A percentile compares a stretch with the other conserved stretches of the same genome.
Evolutionary conservation across 2,888 invertebrate species (phyloP).

Genomic region (Metopia argyrocephala): DNA sequence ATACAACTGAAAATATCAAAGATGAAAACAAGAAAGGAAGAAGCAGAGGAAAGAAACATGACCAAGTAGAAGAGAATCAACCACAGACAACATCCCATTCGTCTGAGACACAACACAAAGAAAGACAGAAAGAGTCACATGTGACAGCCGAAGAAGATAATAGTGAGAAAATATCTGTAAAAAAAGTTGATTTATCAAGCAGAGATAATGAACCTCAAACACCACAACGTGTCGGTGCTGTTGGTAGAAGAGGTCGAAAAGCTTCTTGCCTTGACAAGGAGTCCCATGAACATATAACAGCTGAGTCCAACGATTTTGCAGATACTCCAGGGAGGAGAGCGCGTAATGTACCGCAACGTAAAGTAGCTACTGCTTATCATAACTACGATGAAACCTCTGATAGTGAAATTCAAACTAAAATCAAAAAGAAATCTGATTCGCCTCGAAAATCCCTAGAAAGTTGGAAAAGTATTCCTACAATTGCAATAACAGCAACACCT

Average conservation of each 20-base stretch:
- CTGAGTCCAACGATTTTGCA: constrained; percentile 24
- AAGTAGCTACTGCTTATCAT: constrained; percentile 61
- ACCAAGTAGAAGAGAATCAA: constrained; percentile 26
- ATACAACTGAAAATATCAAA: background rate
- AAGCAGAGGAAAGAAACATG: constrained; percentile 17
- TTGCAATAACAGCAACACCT: constrained; percentile 26
- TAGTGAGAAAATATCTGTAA: constrained; percentile 4
- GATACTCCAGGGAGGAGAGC: constrained; percentile 47
- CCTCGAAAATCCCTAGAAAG: constrained; percentile 45
- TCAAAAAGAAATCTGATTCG: constrained; percentile 53
- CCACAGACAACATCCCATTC: background rate
- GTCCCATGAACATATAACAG: constrained; percentile 40
- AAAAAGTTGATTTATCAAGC: background rate
- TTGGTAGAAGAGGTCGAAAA: constrained; percentile 61
- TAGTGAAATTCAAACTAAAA: constrained; percentile 48
- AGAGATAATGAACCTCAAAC: constrained; percentile 10
- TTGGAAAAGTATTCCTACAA: constrained; percentile 37
- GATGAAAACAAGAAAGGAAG: constrained; percentile 28
- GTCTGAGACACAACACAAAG: constrained; percentile 19
- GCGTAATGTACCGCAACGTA: constrained; percentile 62
- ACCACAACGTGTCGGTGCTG: constrained; percentile 25
- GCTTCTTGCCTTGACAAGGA: constrained; percentile 45
- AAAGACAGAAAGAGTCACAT: constrained; percentile 39
- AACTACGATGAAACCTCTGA: constrained; percentile 67
- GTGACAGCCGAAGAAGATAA: background rate